These are phyloP conservation scores for Sebastes hopkinsi DNA, from an alignment of 2,797 vertebrate species.

Conservation along the genomic window DNA sequence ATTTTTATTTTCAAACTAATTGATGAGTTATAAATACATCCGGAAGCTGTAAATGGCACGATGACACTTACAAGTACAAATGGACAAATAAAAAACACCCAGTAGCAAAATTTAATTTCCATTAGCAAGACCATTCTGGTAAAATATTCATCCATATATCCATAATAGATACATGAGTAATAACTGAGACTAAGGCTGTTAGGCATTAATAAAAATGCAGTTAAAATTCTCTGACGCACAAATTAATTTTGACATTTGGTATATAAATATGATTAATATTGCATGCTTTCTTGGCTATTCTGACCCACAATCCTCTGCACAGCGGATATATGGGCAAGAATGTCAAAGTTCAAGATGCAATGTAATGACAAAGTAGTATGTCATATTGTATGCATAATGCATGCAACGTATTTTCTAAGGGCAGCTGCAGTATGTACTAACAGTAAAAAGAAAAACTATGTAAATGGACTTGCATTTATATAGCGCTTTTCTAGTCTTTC, in stretches of 20 bases:
- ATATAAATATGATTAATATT: background rate
- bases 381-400: no score
- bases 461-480: no score
- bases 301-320: no score
- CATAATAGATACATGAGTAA: background rate
- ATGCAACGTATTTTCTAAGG: no score
- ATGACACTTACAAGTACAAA: slow-evolving; percentile 23
- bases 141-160: background rate
- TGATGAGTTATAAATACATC: slow-evolving; percentile 7
- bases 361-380: no score
- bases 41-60: background rate
- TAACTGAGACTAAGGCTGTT: background rate
- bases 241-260: background rate
- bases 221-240: background rate
- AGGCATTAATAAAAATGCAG: background rate
- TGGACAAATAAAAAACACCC: background rate
- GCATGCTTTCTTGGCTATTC: no score
- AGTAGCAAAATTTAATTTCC: background rate
- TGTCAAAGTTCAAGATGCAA: no score
- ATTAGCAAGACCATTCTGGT: background rate
- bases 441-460: no score
- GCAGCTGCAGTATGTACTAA: no score
- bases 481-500: no score
- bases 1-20: slow-evolving; percentile 10
- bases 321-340: no score